Base-by-base conservation (phyloP, 2,888 invertebrate species). In the Boloria euphrosyne region DNA sequence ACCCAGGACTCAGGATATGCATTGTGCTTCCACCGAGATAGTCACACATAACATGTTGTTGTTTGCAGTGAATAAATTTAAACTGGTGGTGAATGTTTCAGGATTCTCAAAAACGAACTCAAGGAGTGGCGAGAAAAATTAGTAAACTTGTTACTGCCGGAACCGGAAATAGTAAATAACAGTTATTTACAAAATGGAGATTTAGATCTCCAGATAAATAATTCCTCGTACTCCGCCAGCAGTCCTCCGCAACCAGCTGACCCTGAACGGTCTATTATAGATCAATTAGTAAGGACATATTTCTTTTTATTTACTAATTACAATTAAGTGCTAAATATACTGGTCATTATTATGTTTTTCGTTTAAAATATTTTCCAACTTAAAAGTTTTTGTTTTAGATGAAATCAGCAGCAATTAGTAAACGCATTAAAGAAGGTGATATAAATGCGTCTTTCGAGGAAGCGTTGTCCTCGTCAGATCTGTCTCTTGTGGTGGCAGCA, bases 371-470 rank as follows among this genome's bases (percentile, higher is more conserved):
- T 13, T n/a, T 49, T 14, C 16, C 7, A n/a, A 47, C n/a, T n/a
- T n/a, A n/a, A n/a, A n/a, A n/a, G n/a, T 22, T 22, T 55, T 43
- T 18, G 16, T 49, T n/a, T 62, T 10, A 27, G 89, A 85, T 88
- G 84, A 76, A 76, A 66, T 74, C 80, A 58, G 87, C 87, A 0
- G 74, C 82, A 55, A 86, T 89, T 59, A 82, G 78, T 64, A 82
- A 84, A 60, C 77, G 78, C 47, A 81, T 89, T 6, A 70, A 77
- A 51, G 79, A 82, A 0, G 96, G 96, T 0, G 96, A 97, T 77
- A 90, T 96, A 43, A 96, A 97, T 84, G 94, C 95, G 46, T 97
- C 98, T 14, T 98, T 98, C 83, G 96, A 97, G 85, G 93, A 96
- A 91, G 98, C 98, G 0, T 91, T 99, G 62, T 86, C 93, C 2